phyloP scores from a whole-genome alignment of 2,113 vertebrate genomes.

The Saguinus midas region DNA sequence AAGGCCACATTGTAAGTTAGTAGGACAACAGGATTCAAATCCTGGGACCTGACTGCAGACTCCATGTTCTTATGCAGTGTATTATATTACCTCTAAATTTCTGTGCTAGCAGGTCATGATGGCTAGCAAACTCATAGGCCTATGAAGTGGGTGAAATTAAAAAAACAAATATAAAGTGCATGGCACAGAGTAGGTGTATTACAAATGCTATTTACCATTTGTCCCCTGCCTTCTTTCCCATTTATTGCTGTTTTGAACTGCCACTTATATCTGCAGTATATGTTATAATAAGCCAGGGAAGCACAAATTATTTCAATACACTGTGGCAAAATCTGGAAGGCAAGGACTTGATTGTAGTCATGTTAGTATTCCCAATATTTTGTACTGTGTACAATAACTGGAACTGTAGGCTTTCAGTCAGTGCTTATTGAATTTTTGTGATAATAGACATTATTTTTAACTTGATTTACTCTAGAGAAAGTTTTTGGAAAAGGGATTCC shows the following conservation, averaged over 20 bases:
- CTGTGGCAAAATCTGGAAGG: not conserved
- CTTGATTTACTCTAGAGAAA: constrained; percentile 12
- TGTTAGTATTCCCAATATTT: not conserved
- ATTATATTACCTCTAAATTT: not conserved
- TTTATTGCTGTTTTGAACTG: not conserved
- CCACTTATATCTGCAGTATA: not conserved
- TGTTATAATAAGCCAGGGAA: not conserved
- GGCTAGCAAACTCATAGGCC: not conserved
- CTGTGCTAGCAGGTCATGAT: not conserved
- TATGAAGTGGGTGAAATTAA: not conserved
- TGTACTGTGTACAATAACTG: not conserved
- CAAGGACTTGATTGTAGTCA: not conserved
- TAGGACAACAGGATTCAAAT: not conserved
- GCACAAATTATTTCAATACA: not conserved
- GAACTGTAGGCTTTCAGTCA: not conserved
- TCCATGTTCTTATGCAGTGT: not conserved
- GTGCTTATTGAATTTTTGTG: not conserved
- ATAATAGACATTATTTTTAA: not conserved
- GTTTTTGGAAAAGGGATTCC: constrained; percentile 5
- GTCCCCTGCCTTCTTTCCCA: not conserved
- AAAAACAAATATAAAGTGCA: not conserved
- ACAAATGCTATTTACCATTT: not conserved
- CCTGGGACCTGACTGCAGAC: no score
- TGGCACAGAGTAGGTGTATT: not conserved
- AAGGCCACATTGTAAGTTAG: not conserved